A percentile compares a stretch with the other conserved stretches of the same genome.
These are phyloP conservation scores for Polyploca ridens DNA, from an alignment of 2,888 invertebrate species.

Conservation along the genomic window DNA sequence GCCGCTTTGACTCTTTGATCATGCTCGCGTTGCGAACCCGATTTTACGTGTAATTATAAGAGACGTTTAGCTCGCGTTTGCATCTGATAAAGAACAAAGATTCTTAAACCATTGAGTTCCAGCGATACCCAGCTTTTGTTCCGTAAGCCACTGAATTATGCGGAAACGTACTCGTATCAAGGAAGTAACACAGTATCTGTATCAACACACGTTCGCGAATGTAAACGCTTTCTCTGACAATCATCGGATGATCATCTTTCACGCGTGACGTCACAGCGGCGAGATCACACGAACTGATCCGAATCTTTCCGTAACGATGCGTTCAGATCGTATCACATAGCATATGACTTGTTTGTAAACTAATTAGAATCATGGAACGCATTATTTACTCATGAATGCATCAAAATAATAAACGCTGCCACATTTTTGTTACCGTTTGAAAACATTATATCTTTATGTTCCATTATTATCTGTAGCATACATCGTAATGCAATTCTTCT, in stretches of 20 bases:
- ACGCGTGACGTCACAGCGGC: slow-evolving; percentile 26
- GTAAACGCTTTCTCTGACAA: slow-evolving; percentile 14
- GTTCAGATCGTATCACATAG: neutral
- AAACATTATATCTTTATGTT: neutral
- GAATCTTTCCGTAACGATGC: slow-evolving; percentile 21
- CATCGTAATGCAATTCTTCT: no score
- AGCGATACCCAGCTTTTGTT: neutral
- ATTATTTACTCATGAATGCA: neutral
- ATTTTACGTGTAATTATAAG: no score
- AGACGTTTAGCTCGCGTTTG: no score
- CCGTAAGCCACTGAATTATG: neutral
- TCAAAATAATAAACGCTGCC: neutral
- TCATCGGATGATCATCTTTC: slow-evolving; percentile 19
- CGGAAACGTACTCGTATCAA: neutral
- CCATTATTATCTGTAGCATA: neutral
- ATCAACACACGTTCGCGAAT: slow-evolving; percentile 11
- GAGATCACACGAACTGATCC: slow-evolving; percentile 28
- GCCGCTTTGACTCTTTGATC: no score
- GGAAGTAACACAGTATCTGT: neutral
- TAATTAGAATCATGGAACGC: slow-evolving; percentile 7
- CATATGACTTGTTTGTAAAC: slow-evolving; percentile 11
- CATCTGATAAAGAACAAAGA: no score
- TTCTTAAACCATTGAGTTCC: no score
- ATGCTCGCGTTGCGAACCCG: no score
- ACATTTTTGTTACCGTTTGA: no score